phyloP scores from a whole-genome alignment of 2,113 vertebrate genomes.

The Campylomormyrus tamandua region DNA sequence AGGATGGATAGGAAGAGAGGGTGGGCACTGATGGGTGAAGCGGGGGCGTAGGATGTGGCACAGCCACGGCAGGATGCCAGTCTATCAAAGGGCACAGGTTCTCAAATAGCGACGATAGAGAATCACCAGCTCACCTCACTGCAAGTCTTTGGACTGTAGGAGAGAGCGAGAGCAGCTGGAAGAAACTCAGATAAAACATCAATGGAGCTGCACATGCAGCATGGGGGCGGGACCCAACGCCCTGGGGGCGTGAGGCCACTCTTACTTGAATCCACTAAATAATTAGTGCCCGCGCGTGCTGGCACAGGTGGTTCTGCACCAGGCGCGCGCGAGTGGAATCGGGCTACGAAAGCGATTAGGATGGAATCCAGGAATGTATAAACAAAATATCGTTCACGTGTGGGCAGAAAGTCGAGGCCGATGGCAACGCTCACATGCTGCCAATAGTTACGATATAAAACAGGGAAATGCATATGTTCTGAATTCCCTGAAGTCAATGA shows the following conservation, averaged over 20 bases:
- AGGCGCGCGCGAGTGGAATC: neutral
- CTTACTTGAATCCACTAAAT: neutral
- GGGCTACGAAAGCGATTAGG: neutral
- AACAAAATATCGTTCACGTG: neutral
- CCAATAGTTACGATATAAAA: neutral
- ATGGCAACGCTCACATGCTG: neutral
- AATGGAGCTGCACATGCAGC: neutral
- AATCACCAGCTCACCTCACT: neutral
- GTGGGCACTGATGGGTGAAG: neutral
- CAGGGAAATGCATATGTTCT: conserved; percentile 7
- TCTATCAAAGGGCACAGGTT: neutral
- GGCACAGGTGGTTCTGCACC: neutral
- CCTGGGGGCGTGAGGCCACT: neutral
- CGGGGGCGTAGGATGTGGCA: neutral
- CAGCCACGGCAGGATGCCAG: neutral
- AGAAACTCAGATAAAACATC: neutral
- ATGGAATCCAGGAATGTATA: neutral
- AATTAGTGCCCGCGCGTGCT: neutral
- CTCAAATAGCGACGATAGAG: neutral
- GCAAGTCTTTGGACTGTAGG: neutral
- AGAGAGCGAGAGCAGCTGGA: neutral
- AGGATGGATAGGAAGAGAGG: neutral
- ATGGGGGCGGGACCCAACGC: neutral
- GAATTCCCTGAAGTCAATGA: neutral
- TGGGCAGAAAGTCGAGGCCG: neutral